Evolutionary conservation across 1,140 invertebrate genomes (phyloP).

Genomic region (Araneus ventricosus): DNA sequence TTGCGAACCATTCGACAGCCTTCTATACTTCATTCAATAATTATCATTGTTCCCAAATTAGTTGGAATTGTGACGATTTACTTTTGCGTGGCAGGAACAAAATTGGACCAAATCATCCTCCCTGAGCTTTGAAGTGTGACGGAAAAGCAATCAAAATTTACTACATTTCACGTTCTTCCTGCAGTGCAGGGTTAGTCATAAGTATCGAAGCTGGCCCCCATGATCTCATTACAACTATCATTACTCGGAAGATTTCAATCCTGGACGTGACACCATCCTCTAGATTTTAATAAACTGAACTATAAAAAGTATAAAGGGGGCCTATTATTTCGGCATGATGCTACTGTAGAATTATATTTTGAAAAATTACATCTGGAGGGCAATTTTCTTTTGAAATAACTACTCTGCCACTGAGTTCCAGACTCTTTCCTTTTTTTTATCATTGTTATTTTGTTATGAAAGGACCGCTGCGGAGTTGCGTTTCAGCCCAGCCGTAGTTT

Average conservation of each 20-base stretch:
- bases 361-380: conserved; percentile 42
- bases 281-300: conserved; percentile 45
- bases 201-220: background rate
- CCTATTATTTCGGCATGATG: conserved; percentile 40
- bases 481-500: background rate
- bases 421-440: background rate
- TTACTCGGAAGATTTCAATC: conserved; percentile 1
- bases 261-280: background rate
- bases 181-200: too few species aligned
- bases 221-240: background rate
- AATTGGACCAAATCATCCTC: background rate
- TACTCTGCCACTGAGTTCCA: background rate
- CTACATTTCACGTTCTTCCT: background rate
- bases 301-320: background rate
- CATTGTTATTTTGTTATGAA: conserved; percentile 19
- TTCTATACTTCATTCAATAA: background rate
- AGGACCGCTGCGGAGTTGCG: background rate
- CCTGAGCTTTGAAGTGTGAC: background rate
- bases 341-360: conserved; percentile 55
- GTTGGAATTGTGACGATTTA: background rate
- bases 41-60: background rate
- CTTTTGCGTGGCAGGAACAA: background rate
- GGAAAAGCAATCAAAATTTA: background rate
- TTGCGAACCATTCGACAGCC: background rate
- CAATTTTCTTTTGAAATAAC: conserved; percentile 50